Evolutionary conservation across 2,797 vertebrate genomes (phyloP), one percentile per base, ranked within the genome.

Genomic region (Hoplostethus atlanticus): DNA sequence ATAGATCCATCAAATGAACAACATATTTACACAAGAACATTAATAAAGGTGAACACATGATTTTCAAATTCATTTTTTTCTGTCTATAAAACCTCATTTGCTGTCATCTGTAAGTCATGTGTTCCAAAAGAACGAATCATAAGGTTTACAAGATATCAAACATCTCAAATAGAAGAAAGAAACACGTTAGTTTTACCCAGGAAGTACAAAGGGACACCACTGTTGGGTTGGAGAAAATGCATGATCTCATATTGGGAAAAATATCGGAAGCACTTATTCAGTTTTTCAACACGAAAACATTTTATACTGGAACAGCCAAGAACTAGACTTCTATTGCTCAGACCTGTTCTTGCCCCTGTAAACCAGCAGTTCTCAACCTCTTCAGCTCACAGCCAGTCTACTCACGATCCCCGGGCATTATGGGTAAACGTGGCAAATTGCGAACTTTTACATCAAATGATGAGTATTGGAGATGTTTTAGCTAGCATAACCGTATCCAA

Each of bases 21-120:
- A 73, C 50, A 71, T 85, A 86, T 87, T 77, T 80, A 84, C 74
- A 89, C 61, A 73, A 52, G 16, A 64, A 47, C 76, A 55, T 76
- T 80, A 53, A 74, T 60, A 70, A 73, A 87, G 44, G 21, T 50
- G n/a, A 86, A 67, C 64, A 74, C 60, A 68, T 74, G 64, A 40
- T 68, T 74, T 74, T 53, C 57, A 68, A 56, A 68, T 13, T 13
- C 2, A 55, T 11, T 55, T 47, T 47, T 46, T 3, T 38, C 57
- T 21, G 21, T n/a, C 15, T 40, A 40, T 68, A 31, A 53, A 44
- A 15, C 57, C 25, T 34, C 28, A 44, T 44, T 60, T 60, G 55
- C 30, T 47, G 38, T 59, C 31, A 68, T 57, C 44, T 68, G 54
- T 57, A 57, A 68, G 11, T 10, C 12, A 61, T 55, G 21, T 60